Evolutionary conservation across 53 echinoderm and acorn worm genomes (phyloP).

Genomic region (Pentamera pediparva): DNA sequence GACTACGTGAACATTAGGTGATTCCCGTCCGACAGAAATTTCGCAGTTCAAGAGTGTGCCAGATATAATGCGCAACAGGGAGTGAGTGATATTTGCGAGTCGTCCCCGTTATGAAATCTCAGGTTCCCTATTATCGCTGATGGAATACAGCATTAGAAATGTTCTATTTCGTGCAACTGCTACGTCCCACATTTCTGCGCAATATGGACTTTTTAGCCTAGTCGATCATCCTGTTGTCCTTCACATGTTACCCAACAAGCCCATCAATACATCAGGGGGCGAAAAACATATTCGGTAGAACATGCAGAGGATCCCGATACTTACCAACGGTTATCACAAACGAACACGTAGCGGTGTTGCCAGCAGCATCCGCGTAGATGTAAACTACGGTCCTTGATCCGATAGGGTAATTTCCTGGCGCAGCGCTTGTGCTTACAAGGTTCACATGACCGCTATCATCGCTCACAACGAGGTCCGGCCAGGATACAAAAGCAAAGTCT

Average conservation of each 20-base stretch:
- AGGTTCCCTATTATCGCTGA: neutral
- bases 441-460: conserved; percentile 34
- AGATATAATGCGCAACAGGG: too few relatives aligned
- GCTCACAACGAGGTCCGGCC: conserved; percentile 21
- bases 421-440: neutral
- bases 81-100: too few relatives aligned
- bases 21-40: too few relatives aligned
- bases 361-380: conserved; percentile 40
- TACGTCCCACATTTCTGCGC: neutral
- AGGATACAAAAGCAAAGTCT: conserved; percentile 3
- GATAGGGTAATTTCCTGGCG: conserved; percentile 5
- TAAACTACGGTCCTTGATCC: conserved; percentile 17
- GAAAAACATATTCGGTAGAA: neutral
- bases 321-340: conserved; percentile 28
- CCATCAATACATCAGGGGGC: neutral
- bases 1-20: too few relatives aligned
- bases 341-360: conserved; percentile 33
- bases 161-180: neutral
- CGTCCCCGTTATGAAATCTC: too few relatives aligned
- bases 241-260: neutral
- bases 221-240: neutral
- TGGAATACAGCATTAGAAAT: neutral
- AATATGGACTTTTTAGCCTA: neutral
- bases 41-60: too few relatives aligned
- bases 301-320: neutral